Evolutionary conservation across 2,113 vertebrate species (phyloP).

Genomic region (Perccottus glenii): DNA sequence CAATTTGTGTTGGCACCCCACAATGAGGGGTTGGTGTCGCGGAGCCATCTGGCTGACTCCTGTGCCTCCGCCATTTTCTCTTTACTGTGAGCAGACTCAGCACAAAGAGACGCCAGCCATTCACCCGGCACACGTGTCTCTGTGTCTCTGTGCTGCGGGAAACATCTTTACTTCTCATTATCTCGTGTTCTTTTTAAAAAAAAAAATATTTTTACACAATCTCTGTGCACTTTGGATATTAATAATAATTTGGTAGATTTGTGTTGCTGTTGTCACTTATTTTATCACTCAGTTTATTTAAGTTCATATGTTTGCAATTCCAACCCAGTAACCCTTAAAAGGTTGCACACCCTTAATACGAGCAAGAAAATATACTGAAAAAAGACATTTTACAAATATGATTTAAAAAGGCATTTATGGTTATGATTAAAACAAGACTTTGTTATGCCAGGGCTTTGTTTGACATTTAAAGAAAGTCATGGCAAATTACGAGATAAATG

Average conservation of each 20-base stretch:
- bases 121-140: not conserved
- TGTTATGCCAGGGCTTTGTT: too few species aligned
- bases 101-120: not conserved
- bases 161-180: not conserved
- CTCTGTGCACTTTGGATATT: conserved; percentile 1
- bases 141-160: not conserved
- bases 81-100: not conserved
- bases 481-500: too few species aligned
- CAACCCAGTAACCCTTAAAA: too few species aligned
- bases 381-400: too few species aligned
- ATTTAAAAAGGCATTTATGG: too few species aligned
- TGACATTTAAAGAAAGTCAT: too few species aligned
- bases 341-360: too few species aligned
- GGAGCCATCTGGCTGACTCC: conserved; percentile 11
- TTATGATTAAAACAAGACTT: too few species aligned
- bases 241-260: not conserved
- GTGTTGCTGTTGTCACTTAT: not conserved
- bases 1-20: conserved; percentile 2
- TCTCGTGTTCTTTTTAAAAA: not conserved
- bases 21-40: not conserved
- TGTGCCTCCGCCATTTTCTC: not conserved
- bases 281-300: not conserved
- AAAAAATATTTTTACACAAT: not conserved
- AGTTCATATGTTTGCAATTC: not conserved
- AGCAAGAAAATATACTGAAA: too few species aligned